Base-by-base conservation (phyloP, 2,888 invertebrate genomes). In the Lepidochitona cinerea region DNA sequence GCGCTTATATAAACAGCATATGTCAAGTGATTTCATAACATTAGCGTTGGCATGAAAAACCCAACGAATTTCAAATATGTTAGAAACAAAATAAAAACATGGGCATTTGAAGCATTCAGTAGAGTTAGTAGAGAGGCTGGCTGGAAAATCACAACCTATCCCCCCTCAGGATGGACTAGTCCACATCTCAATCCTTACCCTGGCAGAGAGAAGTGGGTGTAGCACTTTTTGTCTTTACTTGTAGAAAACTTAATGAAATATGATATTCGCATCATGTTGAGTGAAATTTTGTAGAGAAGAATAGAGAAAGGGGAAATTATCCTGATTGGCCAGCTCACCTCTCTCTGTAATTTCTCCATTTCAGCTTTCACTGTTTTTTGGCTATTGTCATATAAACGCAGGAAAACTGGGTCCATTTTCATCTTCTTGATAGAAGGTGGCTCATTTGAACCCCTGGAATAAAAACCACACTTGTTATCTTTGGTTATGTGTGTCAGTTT, bases 381-480 rank as follows among this genome's bases (percentile, higher is more conserved):
- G 71, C 65, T 71, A 54, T 73, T 66, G 72, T 79, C 79, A 68
- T 73, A 72, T 37, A 75, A 71, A 23, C 77, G 70, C 72, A 75
- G 75, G 67, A 79, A 77, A 49, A 74, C 75, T 68, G 77, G 75
- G 32, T 68, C 73, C 33, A 59, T 37, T 41, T 69, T 73, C 36
- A 68, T 29, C 54, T 53, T 68, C 64, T 73, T 68, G 71, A 69
- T 54, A 29, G 72, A 53, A 66, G 65, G 65, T 37, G 37, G 37
- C 64, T 71, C 71, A 71, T 41, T 59, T 35, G 71, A 65, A 14
- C 78, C 92, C 93, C 88, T 93, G 93, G 81, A 93, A 71, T 26
- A 33, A 37, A 49, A 37, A 33, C 26, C 59, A 59, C 23, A 59
- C 26, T 29, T 23, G 59, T 59, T 59, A 59, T 32, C 26, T 49